Base-by-base conservation (phyloP, 1,140 invertebrate genomes). In the Piezodorus guildinii region DNA sequence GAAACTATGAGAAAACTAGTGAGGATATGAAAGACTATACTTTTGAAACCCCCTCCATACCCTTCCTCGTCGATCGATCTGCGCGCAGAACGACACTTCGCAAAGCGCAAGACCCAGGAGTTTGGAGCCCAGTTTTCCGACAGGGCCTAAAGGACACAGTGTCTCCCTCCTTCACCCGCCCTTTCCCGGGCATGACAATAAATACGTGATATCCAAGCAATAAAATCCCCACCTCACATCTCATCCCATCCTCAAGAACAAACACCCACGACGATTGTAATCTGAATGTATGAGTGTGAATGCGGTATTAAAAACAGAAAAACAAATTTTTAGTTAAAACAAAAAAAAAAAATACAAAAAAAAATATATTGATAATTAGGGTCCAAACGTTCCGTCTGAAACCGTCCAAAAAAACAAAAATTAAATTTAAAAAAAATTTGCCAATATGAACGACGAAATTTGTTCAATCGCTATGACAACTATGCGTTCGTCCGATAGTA, bases 401-500 rank as follows among this genome's bases (percentile, higher is more conserved):
- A 68, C 66, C 63, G 8, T 61, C 23, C 62, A 51, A 30, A 30
- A n/a, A n/a, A n/a, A n/a, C n/a, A n/a, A n/a, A n/a, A n/a, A n/a
- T n/a, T n/a, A n/a, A n/a, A n/a, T n/a, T n/a, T n/a, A n/a, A n/a
- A n/a, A 30, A 30, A 56, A 59, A 46, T 16, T 63, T 25, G 45
- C 34, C 21, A 60, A 62, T 25, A 67, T 65, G 62, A 66, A 27
- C 21, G 65, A 73, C 60, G 75, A 77, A 71, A 77, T 77, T 64
- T 75, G 73, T 70, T 75, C 74, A 58, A 76, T 77, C 70, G 74
- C 74, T 69, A 76, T 77, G 75, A 73, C 73, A 65, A 76, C 74
- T 58, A 73, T 76, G 69, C 73, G 74, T 64, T 73, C 74, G 65
- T 77, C 75, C 23, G 70, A 72, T 66, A 76, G 75, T 51, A 67